Evolutionary conservation across 2,797 vertebrate genomes (phyloP).

Genomic region (Catamblyrhynchus diadema): DNA sequence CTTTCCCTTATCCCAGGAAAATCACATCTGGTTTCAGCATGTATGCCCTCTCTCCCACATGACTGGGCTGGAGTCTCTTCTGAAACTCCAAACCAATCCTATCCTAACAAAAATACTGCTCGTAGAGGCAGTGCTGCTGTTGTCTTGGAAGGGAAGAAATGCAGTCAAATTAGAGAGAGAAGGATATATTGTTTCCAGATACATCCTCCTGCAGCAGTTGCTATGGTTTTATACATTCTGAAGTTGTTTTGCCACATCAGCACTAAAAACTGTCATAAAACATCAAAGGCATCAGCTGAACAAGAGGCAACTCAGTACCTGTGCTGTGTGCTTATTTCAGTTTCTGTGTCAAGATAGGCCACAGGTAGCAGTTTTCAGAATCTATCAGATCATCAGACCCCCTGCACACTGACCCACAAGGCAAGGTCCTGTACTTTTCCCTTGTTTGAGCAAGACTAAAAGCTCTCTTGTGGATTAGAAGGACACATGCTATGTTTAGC

Average conservation of each 20-base stretch:
- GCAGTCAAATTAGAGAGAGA: neutral
- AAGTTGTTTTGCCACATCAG: constrained; percentile 7
- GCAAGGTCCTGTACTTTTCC: neutral
- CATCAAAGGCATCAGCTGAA: constrained; percentile 7
- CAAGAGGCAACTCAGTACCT: neutral
- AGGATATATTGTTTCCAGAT: neutral
- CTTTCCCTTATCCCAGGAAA: neutral
- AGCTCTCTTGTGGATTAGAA: neutral
- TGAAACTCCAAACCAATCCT: neutral
- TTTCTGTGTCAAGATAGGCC: neutral
- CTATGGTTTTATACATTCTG: constrained; percentile 35
- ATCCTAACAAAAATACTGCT: neutral
- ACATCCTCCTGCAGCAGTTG: neutral
- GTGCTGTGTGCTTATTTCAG: neutral
- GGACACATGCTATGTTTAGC: neutral
- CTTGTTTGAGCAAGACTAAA: neutral
- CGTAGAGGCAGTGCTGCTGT: accelerated
- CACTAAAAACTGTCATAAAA: neutral
- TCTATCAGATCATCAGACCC: neutral
- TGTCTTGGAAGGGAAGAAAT: neutral
- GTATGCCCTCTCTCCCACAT: neutral
- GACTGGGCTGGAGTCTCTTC: neutral
- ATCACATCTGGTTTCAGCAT: neutral
- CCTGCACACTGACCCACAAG: neutral
- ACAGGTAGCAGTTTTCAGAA: neutral